Evolutionary conservation across 2,113 vertebrate species (phyloP).

Genomic region (Motacilla tschutschensis): DNA sequence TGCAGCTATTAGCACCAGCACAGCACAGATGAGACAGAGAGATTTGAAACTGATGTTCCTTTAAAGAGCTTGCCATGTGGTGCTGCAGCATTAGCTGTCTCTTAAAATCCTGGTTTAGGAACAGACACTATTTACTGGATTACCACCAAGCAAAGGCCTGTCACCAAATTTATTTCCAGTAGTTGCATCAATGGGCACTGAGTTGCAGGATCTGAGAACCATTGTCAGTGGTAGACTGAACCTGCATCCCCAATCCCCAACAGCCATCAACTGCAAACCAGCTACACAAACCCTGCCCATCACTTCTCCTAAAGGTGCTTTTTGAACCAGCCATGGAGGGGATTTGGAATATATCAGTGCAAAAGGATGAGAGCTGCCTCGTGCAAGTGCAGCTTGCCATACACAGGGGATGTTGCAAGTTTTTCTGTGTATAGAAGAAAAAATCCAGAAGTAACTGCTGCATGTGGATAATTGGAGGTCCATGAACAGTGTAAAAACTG

Average conservation of each 20-base stretch:
- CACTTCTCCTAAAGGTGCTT: background rate
- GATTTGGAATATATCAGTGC: background rate
- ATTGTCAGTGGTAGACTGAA: background rate
- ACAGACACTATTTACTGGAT: background rate
- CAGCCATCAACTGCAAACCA: background rate
- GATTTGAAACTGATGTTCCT: background rate
- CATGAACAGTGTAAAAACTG: background rate
- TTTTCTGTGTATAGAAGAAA: background rate
- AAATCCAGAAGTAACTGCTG: background rate
- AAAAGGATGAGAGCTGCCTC: background rate
- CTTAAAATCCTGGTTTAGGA: background rate
- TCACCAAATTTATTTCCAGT: background rate
- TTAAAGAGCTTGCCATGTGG: background rate
- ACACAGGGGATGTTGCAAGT: background rate
- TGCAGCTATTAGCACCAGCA: background rate
- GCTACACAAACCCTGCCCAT: background rate
- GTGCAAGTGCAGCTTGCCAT: background rate
- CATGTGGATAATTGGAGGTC: background rate
- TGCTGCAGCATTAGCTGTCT: background rate
- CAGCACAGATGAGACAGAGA: background rate
- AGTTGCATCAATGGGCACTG: rapidly evolving
- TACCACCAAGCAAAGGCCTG: background rate
- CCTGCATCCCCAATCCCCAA: background rate
- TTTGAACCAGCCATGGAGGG: background rate
- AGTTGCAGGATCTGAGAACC: background rate